A percentile compares a stretch with the other conserved stretches of the same genome.
Conservation (phyloP, 2,888 invertebrate genomes). For the Diogma glabrata region DNA sequence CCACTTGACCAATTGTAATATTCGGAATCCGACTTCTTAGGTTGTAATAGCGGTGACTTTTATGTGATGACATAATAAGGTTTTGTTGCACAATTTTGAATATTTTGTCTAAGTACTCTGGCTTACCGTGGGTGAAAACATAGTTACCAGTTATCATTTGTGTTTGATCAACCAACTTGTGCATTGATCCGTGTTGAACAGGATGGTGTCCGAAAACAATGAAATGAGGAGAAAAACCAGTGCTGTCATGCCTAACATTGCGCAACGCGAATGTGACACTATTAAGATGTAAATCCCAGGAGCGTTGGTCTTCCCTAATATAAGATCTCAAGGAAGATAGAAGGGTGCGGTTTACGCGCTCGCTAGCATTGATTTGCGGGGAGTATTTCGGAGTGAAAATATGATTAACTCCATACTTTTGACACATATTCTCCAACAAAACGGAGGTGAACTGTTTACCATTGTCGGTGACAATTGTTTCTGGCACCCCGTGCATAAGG, state of each 20-base stretch:
- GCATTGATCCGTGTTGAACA: background rate
- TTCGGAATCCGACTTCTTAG: background rate
- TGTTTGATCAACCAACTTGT: background rate
- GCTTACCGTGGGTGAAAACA: background rate
- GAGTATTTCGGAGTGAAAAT: background rate
- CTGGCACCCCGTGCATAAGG: background rate
- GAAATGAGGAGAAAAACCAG: constrained; percentile 14
- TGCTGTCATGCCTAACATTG: constrained; percentile 9
- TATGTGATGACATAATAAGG: background rate
- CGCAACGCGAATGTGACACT: background rate
- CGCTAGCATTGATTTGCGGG: background rate
- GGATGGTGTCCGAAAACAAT: constrained; percentile 11
- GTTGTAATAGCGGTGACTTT: background rate
- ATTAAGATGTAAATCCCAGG: background rate
- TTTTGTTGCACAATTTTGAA: background rate
- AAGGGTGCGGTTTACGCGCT: background rate
- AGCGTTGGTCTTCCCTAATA: background rate
- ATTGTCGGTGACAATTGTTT: background rate
- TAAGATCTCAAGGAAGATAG: background rate
- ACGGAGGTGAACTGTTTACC: constrained; percentile 1
- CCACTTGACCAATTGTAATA: background rate
- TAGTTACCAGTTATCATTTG: background rate
- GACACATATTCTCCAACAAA: background rate
- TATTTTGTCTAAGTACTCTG: background rate
- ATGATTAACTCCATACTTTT: constrained; percentile 1